Percentiles rank a stretch among this genome's conserved stretches.
Evolutionary conservation across 64 coral and sea anemone genomes (phyloP).

Genomic region (Montipora capricornis): DNA sequence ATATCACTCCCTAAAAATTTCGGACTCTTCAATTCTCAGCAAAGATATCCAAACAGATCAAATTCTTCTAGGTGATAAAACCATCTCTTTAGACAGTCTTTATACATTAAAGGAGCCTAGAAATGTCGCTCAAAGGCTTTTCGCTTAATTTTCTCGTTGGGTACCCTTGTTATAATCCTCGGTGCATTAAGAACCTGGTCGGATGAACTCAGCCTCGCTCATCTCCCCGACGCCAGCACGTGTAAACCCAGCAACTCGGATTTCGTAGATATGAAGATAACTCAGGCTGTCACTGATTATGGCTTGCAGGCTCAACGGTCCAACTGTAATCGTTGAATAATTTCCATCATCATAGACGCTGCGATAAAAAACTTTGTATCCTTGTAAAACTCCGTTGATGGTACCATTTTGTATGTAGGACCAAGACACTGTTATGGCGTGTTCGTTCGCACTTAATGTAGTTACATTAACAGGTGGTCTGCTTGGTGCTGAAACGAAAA

Average conservation of each 20-base stretch:
- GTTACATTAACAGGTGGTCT: background rate
- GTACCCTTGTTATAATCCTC: too few species aligned
- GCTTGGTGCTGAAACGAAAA: background rate
- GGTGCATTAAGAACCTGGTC: background rate
- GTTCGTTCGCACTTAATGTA: background rate
- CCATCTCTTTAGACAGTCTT: too few species aligned
- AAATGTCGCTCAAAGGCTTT: too few species aligned
- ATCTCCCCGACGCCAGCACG: background rate
- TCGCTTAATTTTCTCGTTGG: too few species aligned
- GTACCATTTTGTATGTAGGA: background rate
- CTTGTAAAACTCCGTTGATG: background rate
- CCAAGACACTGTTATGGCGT: background rate
- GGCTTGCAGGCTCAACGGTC: background rate
- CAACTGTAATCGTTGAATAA: background rate
- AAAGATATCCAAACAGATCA: too few species aligned
- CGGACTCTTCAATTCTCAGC: too few species aligned
- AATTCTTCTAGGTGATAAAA: too few species aligned
- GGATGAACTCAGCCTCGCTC: background rate
- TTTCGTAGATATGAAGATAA: background rate
- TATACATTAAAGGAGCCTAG: too few species aligned
- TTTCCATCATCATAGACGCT: background rate
- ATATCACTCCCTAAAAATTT: too few species aligned
- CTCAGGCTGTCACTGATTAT: background rate
- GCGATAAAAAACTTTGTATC: background rate
- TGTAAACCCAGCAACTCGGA: slow-evolving; percentile 16